phyloP scores from a whole-genome alignment of 1,140 invertebrate species.

The Orius insidiosus region DNA sequence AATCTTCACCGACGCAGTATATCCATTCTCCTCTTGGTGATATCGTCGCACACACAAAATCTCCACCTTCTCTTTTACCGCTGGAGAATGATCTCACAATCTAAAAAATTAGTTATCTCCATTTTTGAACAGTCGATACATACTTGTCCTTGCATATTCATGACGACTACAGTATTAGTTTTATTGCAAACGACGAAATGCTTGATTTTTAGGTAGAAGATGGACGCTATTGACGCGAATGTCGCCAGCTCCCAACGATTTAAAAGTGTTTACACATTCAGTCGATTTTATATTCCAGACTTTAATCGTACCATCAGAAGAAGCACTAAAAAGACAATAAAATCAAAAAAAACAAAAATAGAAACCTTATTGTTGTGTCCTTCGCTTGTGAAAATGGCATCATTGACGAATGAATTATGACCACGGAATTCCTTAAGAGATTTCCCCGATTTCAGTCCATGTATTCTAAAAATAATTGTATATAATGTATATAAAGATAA shows the following conservation, averaged over 20 bases:
- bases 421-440: constrained; percentile 94
- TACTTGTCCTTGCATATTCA: constrained; percentile 96
- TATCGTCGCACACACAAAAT: constrained; percentile 79
- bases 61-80: constrained; percentile 93
- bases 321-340: constrained; percentile 42
- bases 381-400: constrained; percentile 85
- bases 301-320: constrained; percentile 93
- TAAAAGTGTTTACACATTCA: constrained; percentile 89
- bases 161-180: constrained; percentile 91
- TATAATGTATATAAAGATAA: no score
- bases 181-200: constrained; percentile 98
- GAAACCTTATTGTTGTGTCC: constrained; percentile 76
- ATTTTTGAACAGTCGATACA: constrained; percentile 16
- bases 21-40: constrained; percentile 95
- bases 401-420: constrained; percentile 94
- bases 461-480: no score
- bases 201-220: constrained; percentile 80
- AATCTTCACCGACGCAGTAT: constrained; percentile 95
- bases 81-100: constrained; percentile 94
- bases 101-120: constrained; percentile 38
- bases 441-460: constrained; percentile 97
- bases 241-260: constrained; percentile 77
- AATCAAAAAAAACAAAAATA: constrained; percentile 13
- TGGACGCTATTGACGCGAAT: constrained; percentile 87
- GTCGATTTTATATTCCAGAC: constrained; percentile 94